These are phyloP conservation scores for Corythoichthys haematopterus DNA, from an alignment of 2,113 vertebrate genomes.

Conservation along the genomic window DNA sequence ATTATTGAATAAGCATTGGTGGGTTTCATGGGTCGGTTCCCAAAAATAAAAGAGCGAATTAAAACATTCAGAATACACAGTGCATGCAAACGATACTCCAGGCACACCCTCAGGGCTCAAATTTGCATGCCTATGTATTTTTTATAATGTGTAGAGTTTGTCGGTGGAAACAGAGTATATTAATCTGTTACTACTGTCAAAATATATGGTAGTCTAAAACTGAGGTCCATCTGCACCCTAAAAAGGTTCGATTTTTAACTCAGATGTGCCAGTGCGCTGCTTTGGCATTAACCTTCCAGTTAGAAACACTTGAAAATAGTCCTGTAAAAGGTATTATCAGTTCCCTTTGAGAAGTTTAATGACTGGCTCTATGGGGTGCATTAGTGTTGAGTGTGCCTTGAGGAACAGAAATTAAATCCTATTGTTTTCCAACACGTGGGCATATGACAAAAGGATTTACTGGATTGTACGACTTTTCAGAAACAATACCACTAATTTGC, in stretches of 20 bases:
- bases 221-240: background rate
- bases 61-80: too few relatives aligned
- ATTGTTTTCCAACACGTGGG: background rate
- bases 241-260: background rate
- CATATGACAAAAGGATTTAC: background rate
- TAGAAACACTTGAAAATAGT: background rate
- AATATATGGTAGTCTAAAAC: background rate
- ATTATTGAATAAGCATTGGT: too few relatives aligned
- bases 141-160: background rate
- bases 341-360: background rate
- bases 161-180: background rate
- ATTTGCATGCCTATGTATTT: background rate
- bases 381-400: background rate
- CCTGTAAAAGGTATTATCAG: background rate
- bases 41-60: too few relatives aligned
- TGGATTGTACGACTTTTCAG: background rate
- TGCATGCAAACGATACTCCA: too few relatives aligned
- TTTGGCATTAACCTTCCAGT: background rate
- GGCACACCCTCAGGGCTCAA: too few relatives aligned
- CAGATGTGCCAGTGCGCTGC: background rate
- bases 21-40: too few relatives aligned
- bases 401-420: background rate
- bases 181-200: too few relatives aligned
- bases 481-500: background rate
- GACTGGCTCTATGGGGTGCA: background rate